phyloP scores from a whole-genome alignment of 2,113 vertebrate species.

The Calonectris borealis region DNA sequence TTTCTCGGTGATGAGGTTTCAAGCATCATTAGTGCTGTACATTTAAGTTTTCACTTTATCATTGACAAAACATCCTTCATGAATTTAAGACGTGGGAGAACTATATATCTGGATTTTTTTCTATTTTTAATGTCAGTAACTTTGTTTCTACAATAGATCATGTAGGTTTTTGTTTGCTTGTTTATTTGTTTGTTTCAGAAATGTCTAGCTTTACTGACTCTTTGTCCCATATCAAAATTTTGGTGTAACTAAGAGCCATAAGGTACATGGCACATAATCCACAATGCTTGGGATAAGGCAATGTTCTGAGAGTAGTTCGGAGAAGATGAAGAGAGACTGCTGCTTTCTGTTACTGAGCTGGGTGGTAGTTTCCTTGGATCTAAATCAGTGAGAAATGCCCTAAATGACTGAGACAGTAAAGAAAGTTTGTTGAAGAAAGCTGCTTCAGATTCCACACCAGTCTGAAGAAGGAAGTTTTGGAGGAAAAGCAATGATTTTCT shows the following conservation, averaged over 20 bases:
- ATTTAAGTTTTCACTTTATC: neutral
- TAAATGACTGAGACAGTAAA: neutral
- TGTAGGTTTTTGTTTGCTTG: neutral
- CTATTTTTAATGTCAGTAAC: neutral
- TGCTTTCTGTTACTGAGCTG: neutral
- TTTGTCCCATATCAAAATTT: neutral
- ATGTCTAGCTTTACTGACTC: neutral
- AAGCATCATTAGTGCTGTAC: neutral
- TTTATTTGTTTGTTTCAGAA: neutral
- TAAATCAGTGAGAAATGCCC: neutral
- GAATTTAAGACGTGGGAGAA: neutral
- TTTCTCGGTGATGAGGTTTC: neutral
- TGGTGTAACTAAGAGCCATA: neutral
- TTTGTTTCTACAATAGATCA: neutral
- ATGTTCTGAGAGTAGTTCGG: neutral
- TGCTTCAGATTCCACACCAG: neutral
- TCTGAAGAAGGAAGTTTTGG: neutral
- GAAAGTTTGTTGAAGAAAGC: neutral
- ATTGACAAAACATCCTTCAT: neutral
- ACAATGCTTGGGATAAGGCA: neutral
- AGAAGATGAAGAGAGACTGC: neutral
- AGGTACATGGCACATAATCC: fast-evolving
- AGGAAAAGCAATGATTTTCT: neutral
- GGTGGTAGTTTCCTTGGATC: neutral
- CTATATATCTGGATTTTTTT: too few species aligned